Base-by-base conservation (phyloP, 2,797 vertebrate species). In the Argyrosomus regius region DNA sequence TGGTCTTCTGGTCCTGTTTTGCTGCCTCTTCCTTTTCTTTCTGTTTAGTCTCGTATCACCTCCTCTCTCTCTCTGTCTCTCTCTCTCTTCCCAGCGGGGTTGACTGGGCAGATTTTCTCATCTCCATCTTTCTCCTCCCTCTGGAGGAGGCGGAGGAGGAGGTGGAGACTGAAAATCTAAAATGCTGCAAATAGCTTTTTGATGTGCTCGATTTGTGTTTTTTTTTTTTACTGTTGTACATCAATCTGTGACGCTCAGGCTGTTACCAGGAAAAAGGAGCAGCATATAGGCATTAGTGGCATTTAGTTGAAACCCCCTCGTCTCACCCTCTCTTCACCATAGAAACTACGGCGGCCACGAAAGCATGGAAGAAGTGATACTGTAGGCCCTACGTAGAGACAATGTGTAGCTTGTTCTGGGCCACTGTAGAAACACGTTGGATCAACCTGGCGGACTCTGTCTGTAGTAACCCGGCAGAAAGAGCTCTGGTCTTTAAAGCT, bases 41-140 rank as follows among this genome's bases (percentile, higher is more conserved):
- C 39, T n/a, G 10, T 81, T 72, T 48, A 68, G 39, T 52, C 63
- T 14, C 74, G 64, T 16, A 64, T 79, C 78, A 39, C 72, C 86
- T 75, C 53, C 80, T 90, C 83, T 77, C 59, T 24, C 31, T 31
- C 31, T 31, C 31, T 31, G 24, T 68, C 69, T 50, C 31, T 31
- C 31, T 31, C 31, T 31, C 28, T 68, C 69, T 50, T 84, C 85
- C 83, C 85, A 45, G 49, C 69, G 75, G 76, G 76, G 54, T 72
- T 81, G 75, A 81, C 72, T 65, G 73, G 77, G 72, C 78, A 81
- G 16, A 87, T 85, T 82, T 78, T 65, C 83, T 64, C 68, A 28
- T 56, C 68, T 65, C 43, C 73, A 24, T 67, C 43, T 49, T 50
- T 43, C 12, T 58, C 73, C 67, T 50, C 59, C 31, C 35, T 24